These are phyloP conservation scores for Augiades crinisus DNA, from an alignment of 2,888 invertebrate genomes.

Conservation along the genomic window DNA sequence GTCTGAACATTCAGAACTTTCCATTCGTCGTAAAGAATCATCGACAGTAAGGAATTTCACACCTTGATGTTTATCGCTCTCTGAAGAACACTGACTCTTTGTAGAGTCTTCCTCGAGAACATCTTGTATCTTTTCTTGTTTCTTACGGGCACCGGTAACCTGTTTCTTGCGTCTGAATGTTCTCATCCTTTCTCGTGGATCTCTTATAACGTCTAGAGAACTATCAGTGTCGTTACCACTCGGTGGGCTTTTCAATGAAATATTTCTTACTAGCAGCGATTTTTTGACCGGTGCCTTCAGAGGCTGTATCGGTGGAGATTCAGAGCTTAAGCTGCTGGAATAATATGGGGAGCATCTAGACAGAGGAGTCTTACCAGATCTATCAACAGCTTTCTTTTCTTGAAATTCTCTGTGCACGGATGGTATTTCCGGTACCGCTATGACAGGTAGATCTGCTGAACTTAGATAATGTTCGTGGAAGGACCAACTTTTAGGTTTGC, in stretches of 20 bases:
- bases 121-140: conserved; percentile 79
- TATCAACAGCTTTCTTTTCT: conserved; percentile 64
- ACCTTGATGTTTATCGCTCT: conserved; percentile 69
- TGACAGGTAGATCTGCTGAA: conserved; percentile 76
- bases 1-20: conserved; percentile 85
- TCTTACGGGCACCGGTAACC: conserved; percentile 79
- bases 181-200: conserved; percentile 84
- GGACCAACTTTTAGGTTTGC: conserved; percentile 83
- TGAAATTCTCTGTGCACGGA: conserved; percentile 69
- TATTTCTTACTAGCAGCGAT: conserved; percentile 81
- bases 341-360: conserved; percentile 88
- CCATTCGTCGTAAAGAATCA: conserved; percentile 76
- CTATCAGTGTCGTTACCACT: conserved; percentile 89
- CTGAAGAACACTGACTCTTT: conserved; percentile 75
- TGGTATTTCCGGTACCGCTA: conserved; percentile 79
- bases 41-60: conserved; percentile 64
- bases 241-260: conserved; percentile 85
- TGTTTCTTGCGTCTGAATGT: conserved; percentile 86
- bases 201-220: conserved; percentile 84
- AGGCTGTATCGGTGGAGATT: conserved; percentile 86
- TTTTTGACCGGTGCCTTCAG: conserved; percentile 85
- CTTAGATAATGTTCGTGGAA: conserved; percentile 83
- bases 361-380: conserved; percentile 79
- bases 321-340: conserved; percentile 88
- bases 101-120: conserved; percentile 77